Evolutionary conservation across 2,113 vertebrate genomes (phyloP).

Genomic region (Larimichthys polyactis): DNA sequence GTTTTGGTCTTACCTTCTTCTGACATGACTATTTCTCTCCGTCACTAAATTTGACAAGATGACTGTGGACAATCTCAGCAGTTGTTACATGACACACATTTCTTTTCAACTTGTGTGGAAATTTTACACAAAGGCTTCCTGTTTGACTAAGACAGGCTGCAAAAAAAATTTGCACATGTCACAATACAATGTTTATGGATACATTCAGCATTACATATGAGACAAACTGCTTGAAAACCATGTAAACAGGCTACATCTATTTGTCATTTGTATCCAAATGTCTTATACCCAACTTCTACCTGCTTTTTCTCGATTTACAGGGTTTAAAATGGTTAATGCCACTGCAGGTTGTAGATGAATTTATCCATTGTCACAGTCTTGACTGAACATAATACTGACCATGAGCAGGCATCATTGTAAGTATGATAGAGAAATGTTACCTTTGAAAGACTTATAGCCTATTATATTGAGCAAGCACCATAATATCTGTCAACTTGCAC

Average conservation of each 20-base stretch:
- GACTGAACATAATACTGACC: neutral
- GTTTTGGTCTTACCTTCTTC: neutral
- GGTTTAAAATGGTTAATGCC: neutral
- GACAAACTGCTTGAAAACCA: neutral
- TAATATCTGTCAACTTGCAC: neutral
- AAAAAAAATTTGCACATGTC: too few species aligned
- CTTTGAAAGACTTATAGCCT: neutral
- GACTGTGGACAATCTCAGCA: neutral
- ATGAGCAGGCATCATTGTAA: neutral
- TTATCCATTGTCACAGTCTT: neutral
- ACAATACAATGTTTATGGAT: neutral
- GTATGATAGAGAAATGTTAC: neutral
- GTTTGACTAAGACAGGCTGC: neutral
- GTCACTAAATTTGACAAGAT: neutral
- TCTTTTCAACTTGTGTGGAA: neutral
- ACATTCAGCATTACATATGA: neutral
- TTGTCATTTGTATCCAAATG: neutral
- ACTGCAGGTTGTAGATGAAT: neutral
- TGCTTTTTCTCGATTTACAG: neutral
- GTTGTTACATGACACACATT: neutral
- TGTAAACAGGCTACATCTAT: neutral
- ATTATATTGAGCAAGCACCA: neutral
- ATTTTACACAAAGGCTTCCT: neutral
- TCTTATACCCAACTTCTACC: too few species aligned
- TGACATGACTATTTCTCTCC: neutral